Conservation (phyloP, 2,888 invertebrate genomes). For the Andrena camellia region DNA sequence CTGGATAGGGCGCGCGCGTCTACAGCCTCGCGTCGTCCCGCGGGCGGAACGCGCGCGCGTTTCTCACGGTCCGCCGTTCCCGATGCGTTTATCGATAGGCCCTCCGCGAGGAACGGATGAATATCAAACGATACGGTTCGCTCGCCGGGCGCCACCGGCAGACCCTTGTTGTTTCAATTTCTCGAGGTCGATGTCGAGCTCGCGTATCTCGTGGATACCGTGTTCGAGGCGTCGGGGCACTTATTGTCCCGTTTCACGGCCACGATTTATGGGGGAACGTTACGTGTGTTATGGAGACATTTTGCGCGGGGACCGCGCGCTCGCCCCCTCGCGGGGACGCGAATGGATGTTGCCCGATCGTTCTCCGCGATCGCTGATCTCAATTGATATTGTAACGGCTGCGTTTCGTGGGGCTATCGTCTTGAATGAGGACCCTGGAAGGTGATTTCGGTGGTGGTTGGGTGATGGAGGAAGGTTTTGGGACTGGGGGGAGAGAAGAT, state of each 20-base stretch:
- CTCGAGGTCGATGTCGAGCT: constrained; percentile 39
- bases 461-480: background rate
- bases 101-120: constrained; percentile 42
- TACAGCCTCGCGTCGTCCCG: background rate
- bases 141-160: constrained; percentile 19
- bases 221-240: constrained; percentile 29
- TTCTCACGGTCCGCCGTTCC: constrained; percentile 59
- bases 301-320: constrained; percentile 1
- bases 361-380: background rate
- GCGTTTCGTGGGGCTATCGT: background rate
- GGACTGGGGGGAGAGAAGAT: background rate
- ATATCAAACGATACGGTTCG: constrained; percentile 36
- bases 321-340: background rate
- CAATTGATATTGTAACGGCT: background rate
- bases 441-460: background rate
- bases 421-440: too few relatives aligned
- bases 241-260: constrained; percentile 40
- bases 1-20: constrained; percentile 29
- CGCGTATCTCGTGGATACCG: constrained; percentile 18
- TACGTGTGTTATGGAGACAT: constrained; percentile 34
- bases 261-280: constrained; percentile 28
- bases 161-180: constrained; percentile 50
- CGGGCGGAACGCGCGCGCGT: constrained; percentile 26
- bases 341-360: constrained; percentile 7
- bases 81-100: constrained; percentile 55